Evolutionary conservation across 2,113 vertebrate species (phyloP), one percentile per base, ranked within the genome.

Genomic region (Gallinago media): DNA sequence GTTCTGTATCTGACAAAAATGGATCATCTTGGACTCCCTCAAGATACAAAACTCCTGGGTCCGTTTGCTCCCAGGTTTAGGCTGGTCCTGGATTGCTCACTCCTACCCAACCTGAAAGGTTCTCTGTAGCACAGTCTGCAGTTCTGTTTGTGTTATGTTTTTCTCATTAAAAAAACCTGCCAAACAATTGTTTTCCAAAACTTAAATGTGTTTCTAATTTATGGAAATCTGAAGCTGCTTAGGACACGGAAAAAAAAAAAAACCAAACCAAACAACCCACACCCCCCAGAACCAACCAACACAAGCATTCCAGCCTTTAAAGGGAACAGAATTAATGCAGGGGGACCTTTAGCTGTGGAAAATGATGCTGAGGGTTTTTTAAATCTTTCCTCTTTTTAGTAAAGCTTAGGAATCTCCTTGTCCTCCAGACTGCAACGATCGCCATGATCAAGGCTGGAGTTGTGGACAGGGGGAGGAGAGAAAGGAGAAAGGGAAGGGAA

Each of bases 181-280:
- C 78, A 84, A 90, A 89, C 47, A 90, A 76, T 66, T 85, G 75
- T 86, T 96, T 96, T 78, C 56, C 65, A 67, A 74, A 92, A 84
- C 29, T 62, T 68, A 61, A 92, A 93, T 80, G 78, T 93, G 88
- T 88, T 96, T 93, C 88, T 54, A 65, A 90, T 97, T 95, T 72
- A 65, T 29, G 36, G 62, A 94, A 88, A 92, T 72, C 15, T 63
- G 65, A 92, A 92, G 26, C 94, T 93, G 55, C 58, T 95, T 63
- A 50, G 27, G 56, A 49, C 67, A 78, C 23, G 75, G 27, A 40
- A 47, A 74, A 50, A 52, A 50, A 52, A 6, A 49, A 49, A 74
- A 71, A 8, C 12, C 38, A 38, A 42, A 42, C 40, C 38, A 12
- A 38, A 38, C 38, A 38, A 38, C 9, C 13, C 38, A 38, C 38